phyloP scores from a whole-genome alignment of 1,140 invertebrate species.

The Procambarus virginalis region DNA sequence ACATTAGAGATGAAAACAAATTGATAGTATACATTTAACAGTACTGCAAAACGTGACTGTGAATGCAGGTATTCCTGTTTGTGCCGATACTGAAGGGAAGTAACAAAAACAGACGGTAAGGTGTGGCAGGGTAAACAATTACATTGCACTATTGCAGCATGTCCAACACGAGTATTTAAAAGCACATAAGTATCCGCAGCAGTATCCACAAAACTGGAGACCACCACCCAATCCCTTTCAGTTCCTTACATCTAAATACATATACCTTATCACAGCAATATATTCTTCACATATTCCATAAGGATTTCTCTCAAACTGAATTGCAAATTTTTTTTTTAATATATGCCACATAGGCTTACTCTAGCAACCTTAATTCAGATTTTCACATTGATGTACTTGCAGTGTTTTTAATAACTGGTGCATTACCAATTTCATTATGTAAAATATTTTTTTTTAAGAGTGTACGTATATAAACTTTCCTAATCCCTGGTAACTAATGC shows the following conservation, averaged over 20 bases:
- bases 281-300: not conserved
- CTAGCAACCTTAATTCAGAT: no score
- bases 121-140: not conserved
- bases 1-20: not conserved
- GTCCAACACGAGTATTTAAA: not conserved
- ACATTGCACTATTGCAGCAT: not conserved
- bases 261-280: not conserved
- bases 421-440: no score
- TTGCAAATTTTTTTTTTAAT: not conserved
- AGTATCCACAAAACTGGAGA: not conserved
- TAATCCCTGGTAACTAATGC: no score
- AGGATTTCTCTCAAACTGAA: not conserved
- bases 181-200: not conserved
- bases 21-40: not conserved
- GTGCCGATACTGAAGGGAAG: not conserved
- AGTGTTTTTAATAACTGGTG: no score
- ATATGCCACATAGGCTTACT: no score
- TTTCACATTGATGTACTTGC: no score
- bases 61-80: not conserved
- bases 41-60: not conserved
- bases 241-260: conserved; percentile 6
- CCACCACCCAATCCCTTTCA: not conserved
- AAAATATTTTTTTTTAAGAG: no score
- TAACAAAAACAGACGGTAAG: not conserved
- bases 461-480: no score